Percentiles rank a stretch among this genome's conserved stretches.
These are phyloP conservation scores for Cepaea nemoralis DNA, from an alignment of 1,140 invertebrate species.

Conservation along the genomic window DNA sequence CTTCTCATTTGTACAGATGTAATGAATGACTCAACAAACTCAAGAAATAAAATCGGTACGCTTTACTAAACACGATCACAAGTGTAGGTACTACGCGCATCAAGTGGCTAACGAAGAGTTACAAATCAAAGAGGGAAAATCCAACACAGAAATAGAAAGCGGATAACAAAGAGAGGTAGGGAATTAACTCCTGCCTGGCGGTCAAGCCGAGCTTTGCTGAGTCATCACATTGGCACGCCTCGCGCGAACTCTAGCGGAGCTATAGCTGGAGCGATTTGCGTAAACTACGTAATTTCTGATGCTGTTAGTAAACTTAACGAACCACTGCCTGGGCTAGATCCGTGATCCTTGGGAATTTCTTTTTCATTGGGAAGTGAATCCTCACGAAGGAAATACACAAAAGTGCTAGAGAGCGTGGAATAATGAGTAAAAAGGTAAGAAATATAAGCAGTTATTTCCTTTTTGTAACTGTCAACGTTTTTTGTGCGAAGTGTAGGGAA, in stretches of 20 bases:
- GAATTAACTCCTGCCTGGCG: too few species aligned
- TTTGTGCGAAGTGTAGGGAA: constrained; percentile 30
- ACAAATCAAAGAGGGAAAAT: too few species aligned
- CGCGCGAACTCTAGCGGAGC: constrained; percentile 47
- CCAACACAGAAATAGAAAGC: too few species aligned
- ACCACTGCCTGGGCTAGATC: constrained; percentile 34
- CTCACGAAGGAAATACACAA: background rate
- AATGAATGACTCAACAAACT: too few species aligned
- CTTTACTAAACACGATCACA: too few species aligned
- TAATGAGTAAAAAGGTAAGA: constrained; percentile 62
- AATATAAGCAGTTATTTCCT: constrained; percentile 9
- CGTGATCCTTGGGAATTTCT: constrained; percentile 34
- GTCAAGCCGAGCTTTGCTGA: constrained; percentile 58
- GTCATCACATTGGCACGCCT: constrained; percentile 56
- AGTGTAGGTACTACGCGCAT: too few species aligned
- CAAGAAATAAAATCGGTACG: too few species aligned
- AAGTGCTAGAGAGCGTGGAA: background rate
- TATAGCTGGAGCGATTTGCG: constrained; percentile 45
- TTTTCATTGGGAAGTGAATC: constrained; percentile 34
- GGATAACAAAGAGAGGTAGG: too few species aligned
- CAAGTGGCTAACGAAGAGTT: too few species aligned
- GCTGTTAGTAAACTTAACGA: constrained; percentile 46
- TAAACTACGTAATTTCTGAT: constrained; percentile 59
- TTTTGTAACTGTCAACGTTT: background rate
- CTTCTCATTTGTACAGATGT: too few species aligned